phyloP scores from a whole-genome alignment of 2,888 invertebrate genomes.

The Thumatha senex region DNA sequence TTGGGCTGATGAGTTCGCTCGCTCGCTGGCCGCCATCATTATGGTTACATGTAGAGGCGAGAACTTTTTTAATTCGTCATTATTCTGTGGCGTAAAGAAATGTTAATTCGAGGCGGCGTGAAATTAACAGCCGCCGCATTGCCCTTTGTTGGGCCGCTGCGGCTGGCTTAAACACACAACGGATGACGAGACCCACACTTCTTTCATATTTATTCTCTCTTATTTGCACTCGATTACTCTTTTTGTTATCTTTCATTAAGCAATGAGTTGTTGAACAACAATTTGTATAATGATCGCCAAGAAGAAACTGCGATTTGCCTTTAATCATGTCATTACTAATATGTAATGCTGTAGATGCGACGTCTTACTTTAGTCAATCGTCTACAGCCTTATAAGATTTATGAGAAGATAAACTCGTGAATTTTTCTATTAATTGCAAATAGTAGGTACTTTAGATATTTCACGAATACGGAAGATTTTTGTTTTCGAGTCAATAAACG shows the following conservation, averaged over 20 bases:
- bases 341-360: conserved; percentile 44
- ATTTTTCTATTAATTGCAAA: too few species aligned
- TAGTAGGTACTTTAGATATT: too few species aligned
- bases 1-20: conserved; percentile 75
- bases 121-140: conserved; percentile 81
- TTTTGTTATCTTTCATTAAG: conserved; percentile 77
- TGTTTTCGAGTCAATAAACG: too few species aligned
- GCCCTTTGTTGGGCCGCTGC: conserved; percentile 79
- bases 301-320: conserved; percentile 51
- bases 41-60: conserved; percentile 76
- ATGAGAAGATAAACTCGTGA: conserved; percentile 14
- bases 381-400: conserved; percentile 23
- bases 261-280: conserved; percentile 72
- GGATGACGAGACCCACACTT: conserved; percentile 76
- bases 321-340: conserved; percentile 49
- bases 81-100: conserved; percentile 84
- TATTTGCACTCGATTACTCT: conserved; percentile 79
- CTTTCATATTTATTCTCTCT: conserved; percentile 76
- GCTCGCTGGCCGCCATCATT: conserved; percentile 69
- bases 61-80: conserved; percentile 83
- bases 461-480: too few species aligned
- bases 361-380: conserved; percentile 28
- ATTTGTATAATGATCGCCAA: conserved; percentile 65
- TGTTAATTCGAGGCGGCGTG: conserved; percentile 84
- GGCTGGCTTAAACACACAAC: conserved; percentile 81